Percentiles rank a stretch among this genome's conserved stretches.
Conservation (phyloP, 2,797 vertebrate species). For the Clarias fuscus region DNA sequence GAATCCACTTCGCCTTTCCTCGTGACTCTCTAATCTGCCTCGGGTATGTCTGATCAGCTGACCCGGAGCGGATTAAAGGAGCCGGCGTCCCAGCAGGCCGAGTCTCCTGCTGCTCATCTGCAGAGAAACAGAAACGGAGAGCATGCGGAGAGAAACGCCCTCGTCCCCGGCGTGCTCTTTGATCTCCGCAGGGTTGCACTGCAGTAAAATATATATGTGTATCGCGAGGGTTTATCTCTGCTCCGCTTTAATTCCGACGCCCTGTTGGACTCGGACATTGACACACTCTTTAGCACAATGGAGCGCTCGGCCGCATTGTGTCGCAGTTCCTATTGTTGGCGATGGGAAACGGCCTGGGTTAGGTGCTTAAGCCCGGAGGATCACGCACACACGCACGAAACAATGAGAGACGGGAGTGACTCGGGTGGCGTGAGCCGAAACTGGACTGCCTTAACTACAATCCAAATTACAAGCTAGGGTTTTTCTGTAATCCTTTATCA, state of each 20-base stretch:
- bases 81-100: conserved; percentile 30
- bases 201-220: conserved; percentile 29
- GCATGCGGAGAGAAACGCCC: conserved; percentile 16
- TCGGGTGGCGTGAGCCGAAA: conserved; percentile 9
- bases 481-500: background rate
- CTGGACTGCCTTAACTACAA: background rate
- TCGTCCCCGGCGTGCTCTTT: conserved; percentile 36
- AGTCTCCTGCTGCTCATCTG: conserved; percentile 11
- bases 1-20: conserved; percentile 78
- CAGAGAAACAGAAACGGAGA: background rate
- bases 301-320: background rate
- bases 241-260: background rate
- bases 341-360: conserved; percentile 36
- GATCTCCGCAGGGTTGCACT: conserved; percentile 41
- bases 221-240: background rate
- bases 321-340: conserved; percentile 13
- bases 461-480: background rate
- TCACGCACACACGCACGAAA: background rate
- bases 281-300: background rate
- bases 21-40: conserved; percentile 77
- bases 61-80: conserved; percentile 72
- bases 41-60: conserved; percentile 69
- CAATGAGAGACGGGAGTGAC: conserved; percentile 6
- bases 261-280: background rate
- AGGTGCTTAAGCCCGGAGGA: conserved; percentile 17